Percentiles rank a stretch among this genome's conserved stretches.
Conservation (phyloP, 2,113 vertebrate genomes). For the Noctilio leporinus region DNA sequence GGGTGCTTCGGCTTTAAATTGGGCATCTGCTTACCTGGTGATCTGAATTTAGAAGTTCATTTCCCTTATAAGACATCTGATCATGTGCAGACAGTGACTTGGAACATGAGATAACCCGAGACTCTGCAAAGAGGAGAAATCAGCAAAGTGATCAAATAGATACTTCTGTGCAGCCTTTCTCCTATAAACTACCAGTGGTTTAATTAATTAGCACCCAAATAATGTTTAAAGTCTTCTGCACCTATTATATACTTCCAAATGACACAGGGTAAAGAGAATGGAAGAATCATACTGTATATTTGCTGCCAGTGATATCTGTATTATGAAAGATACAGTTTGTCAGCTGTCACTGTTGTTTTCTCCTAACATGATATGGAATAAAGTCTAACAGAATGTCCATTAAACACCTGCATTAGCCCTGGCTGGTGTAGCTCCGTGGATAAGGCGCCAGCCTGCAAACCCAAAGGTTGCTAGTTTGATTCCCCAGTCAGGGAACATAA, state of each 20-base stretch:
- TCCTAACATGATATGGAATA: conserved; percentile 86
- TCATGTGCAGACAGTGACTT: neutral
- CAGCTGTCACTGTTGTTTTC: conserved; percentile 89
- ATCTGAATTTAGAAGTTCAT: neutral
- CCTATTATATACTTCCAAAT: conserved; percentile 70
- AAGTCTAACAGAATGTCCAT: conserved; percentile 78
- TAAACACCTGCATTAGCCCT: neutral
- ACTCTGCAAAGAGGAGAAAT: neutral
- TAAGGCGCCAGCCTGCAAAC: too few relatives aligned
- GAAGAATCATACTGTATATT: conserved; percentile 84
- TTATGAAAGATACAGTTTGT: conserved; percentile 89
- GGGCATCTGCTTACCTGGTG: neutral
- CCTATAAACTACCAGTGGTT: neutral
- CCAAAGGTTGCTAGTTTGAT: too few relatives aligned
- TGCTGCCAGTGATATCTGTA: conserved; percentile 87
- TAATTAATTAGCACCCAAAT: neutral
- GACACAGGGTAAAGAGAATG: conserved; percentile 78
- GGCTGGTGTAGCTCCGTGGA: too few relatives aligned
- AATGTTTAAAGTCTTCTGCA: neutral
- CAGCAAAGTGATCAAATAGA: neutral
- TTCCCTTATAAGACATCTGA: neutral
- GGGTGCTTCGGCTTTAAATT: neutral
- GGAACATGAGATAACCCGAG: neutral
- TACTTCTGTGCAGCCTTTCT: neutral
- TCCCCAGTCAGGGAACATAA: too few relatives aligned